Base-by-base conservation (phyloP, 2,797 vertebrate genomes). In the Phrynocephalus vlangalii region DNA sequence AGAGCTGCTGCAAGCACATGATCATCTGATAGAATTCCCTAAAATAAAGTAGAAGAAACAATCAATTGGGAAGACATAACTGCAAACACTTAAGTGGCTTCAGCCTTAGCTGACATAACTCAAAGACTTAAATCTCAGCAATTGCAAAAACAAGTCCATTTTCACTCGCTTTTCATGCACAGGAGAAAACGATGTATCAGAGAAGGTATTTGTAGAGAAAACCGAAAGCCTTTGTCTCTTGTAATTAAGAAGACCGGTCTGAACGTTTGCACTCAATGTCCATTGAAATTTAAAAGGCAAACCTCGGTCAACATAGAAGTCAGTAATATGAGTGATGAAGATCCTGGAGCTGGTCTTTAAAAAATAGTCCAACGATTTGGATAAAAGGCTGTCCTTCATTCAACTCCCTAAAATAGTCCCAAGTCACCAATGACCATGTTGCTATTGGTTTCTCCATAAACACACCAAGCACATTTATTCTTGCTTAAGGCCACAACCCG, bases 11-110 rank as follows among this genome's bases (percentile, higher is more conserved):
- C 98, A 92, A 99, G 95, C 72, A 98, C 97, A 0, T 70, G 95
- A 94, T 99, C 99, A 86, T 99, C 98, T 26, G 97, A 99, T 92
- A 99, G 95, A 92, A 99, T 97, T 70, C 98, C 99, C 99, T 99
- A 84, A 71, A 95, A 92, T 38, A 90, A 86, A 38, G 0, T 10
- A 68, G 15, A 22, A 26, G 13, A 86, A 68, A 82, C 13, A 1
- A 44, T 4, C 83, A 0, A 0, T 16, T 68, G 86, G 77, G 78
- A 86, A 82, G 38, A 30, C 48, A 30, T 82, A 84, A 79, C 71
- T 85, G 2, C 13, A 83, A 81, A 22, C 68, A 87, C 8, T 30
- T 30, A 85, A 81, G 20, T 5, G 5, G 50, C 15, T 38, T 68
- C 28, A 75, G 44, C 66, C 28, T 30, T n/a, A 75, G 9, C 26